Base-by-base conservation (phyloP, 1,140 invertebrate genomes). In the Plodia interpunctella region DNA sequence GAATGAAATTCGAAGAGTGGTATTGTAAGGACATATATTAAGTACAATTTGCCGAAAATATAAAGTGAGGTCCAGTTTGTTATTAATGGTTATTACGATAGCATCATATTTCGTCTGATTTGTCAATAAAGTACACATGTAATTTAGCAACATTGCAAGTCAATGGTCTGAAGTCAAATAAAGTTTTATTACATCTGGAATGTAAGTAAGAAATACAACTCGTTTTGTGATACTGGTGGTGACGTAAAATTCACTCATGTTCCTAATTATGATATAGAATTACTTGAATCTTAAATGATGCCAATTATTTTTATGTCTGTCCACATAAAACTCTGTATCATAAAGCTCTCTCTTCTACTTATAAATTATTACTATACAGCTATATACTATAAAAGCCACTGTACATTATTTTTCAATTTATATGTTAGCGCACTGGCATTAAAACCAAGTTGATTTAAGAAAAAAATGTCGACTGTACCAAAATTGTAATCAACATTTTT, bases 141-240 rank as follows among this genome's bases (percentile, higher is more conserved):
- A n/a, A 44, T 44, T 44, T 44, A 44, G 15, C 38, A 44, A 44
- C 38, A 44, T 44, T 44, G 38, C n/a, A 44, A 44, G 38, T 44
- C 38, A 15, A 15, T 44, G 13, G 1, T 15, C 38, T 1, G 38
- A 44, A 15, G 2, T 44, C 38, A 44, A 2, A 44, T 32, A 32
- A 32, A 44, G 13, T 15, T 44, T n/a, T 35, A 13, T 44, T n/a
- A n/a, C 11, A 9, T 32, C 11, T 32, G 4, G 21, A 25, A 2
- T 32, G 30, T 32, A 32, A 32, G 30, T 6, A 32, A 32, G 11
- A 32, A 32, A 32, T 32, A 32, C 30, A 32, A 25, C 21, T 25
- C 21, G 21, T 25, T 25, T 25, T 25, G 21, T 6, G 6, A 25
- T 25, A 25, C 6, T 25, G 30, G 30, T 10, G 8, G 6, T 32